These are phyloP conservation scores for Xiphophorus maculatus DNA, from an alignment of 2,113 vertebrate species.

Conservation along the genomic window DNA sequence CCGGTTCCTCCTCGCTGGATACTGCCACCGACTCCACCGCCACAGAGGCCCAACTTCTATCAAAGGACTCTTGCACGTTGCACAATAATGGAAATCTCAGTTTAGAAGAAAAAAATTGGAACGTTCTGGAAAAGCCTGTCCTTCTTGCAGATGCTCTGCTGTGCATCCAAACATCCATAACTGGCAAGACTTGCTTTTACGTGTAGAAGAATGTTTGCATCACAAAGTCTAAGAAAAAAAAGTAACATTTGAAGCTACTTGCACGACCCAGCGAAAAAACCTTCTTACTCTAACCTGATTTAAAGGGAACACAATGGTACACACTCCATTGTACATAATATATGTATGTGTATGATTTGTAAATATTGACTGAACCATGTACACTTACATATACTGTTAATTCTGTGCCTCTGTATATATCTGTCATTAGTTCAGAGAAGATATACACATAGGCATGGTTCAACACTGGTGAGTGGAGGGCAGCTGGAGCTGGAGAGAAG, in stretches of 20 bases:
- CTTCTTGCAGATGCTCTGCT: constrained; percentile 13
- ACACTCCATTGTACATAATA: constrained; percentile 51
- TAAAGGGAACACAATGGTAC: constrained; percentile 56
- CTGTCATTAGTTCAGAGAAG: constrained; percentile 71
- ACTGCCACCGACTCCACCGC: constrained; percentile 69
- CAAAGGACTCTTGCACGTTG: constrained; percentile 76
- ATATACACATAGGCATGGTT: constrained; percentile 73
- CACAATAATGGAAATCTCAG: constrained; percentile 80
- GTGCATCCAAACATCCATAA: constrained; percentile 1
- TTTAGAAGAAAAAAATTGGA: constrained; percentile 53
- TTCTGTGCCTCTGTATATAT: constrained; percentile 76
- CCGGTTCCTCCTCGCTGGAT: constrained; percentile 73
- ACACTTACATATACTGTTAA: constrained; percentile 68
- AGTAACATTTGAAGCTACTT: constrained; percentile 28
- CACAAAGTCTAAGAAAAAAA: constrained; percentile 41
- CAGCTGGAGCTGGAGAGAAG: constrained; percentile 79
- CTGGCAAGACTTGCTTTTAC: constrained; percentile 26
- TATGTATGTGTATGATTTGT: constrained; percentile 74
- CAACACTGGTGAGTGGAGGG: constrained; percentile 56
- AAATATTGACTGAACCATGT: constrained; percentile 58
- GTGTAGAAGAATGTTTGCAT: constrained; percentile 48
- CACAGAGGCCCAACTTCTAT: constrained; percentile 73
- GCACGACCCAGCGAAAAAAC: constrained; percentile 47
- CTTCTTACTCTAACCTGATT: constrained; percentile 42
- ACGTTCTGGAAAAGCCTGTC: not conserved